Percentiles rank a stretch among this genome's conserved stretches.
Evolutionary conservation across 2,888 invertebrate species (phyloP).

Genomic region (Phasia obesa): DNA sequence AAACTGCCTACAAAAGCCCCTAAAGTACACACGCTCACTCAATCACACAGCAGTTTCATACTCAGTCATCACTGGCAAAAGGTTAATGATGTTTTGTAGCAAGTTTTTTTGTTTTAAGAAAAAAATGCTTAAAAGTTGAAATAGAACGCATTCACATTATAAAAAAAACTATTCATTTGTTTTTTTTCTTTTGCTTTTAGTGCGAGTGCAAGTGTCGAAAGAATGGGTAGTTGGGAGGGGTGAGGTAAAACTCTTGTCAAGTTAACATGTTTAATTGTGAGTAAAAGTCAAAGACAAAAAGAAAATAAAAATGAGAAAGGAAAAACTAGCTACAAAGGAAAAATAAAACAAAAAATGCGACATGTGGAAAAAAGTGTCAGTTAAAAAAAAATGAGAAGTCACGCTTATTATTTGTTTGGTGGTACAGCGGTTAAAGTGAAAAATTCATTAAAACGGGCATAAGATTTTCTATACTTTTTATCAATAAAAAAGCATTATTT

Average conservation of each 20-base stretch:
- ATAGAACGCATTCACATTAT: background rate
- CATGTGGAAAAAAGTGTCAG: too few species aligned
- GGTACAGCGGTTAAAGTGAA: too few species aligned
- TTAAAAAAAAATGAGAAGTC: too few species aligned
- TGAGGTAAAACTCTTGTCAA: slow-evolving; percentile 1
- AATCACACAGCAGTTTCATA: background rate
- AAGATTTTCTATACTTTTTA: too few species aligned
- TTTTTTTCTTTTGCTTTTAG: background rate
- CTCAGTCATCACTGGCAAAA: slow-evolving; percentile 15
- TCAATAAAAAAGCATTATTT: too few species aligned
- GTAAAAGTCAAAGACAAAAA: slow-evolving; percentile 14
- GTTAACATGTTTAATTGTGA: slow-evolving; percentile 28
- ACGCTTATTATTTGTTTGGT: too few species aligned
- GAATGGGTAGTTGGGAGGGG: background rate
- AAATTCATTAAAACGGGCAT: too few species aligned
- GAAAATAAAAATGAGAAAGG: background rate
- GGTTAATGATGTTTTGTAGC: slow-evolving; percentile 10
- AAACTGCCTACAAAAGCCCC: background rate
- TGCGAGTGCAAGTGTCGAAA: too few species aligned
- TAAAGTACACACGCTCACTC: background rate
- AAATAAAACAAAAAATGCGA: background rate
- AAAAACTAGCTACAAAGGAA: background rate
- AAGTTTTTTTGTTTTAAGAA: background rate
- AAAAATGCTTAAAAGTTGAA: slow-evolving; percentile 1
- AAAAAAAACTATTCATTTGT: background rate